phyloP scores from a whole-genome alignment of 2,113 vertebrate genomes.

The Aplodontia rufa region DNA sequence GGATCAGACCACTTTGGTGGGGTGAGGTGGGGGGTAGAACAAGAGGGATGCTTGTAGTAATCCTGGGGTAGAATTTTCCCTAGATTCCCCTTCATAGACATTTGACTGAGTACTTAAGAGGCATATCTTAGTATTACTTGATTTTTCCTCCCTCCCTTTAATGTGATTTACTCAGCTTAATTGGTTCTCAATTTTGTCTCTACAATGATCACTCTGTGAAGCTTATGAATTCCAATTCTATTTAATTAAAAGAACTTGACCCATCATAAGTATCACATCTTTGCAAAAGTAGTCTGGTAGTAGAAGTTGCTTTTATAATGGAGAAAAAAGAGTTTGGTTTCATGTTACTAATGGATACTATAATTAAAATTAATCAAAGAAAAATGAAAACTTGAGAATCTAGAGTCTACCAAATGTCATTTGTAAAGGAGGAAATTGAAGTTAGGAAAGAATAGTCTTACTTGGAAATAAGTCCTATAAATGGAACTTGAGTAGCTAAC shows the following conservation, averaged over 20 bases:
- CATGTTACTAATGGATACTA: constrained; percentile 31
- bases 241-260: constrained; percentile 30
- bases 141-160: neutral
- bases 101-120: constrained; percentile 31
- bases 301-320: constrained; percentile 44
- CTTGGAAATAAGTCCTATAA: constrained; percentile 66
- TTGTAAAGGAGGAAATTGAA: constrained; percentile 61
- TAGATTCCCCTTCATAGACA: neutral
- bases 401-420: neutral
- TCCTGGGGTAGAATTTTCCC: constrained; percentile 3
- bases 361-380: constrained; percentile 60
- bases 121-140: constrained; percentile 47
- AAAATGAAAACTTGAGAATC: constrained; percentile 57
- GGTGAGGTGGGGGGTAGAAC: constrained; percentile 38
- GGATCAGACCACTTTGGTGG: constrained; percentile 31
- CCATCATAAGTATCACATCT: constrained; percentile 25
- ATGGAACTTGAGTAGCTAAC: constrained; percentile 55
- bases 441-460: constrained; percentile 51
- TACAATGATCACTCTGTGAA: constrained; percentile 5
- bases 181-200: constrained; percentile 52
- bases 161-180: constrained; percentile 39
- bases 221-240: constrained; percentile 59
- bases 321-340: constrained; percentile 39
- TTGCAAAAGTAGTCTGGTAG: constrained; percentile 44
- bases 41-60: constrained; percentile 43